A percentile compares a stretch with the other conserved stretches of the same genome.
phyloP scores from a whole-genome alignment of 2,797 vertebrate species.

The Sylvia borin region DNA sequence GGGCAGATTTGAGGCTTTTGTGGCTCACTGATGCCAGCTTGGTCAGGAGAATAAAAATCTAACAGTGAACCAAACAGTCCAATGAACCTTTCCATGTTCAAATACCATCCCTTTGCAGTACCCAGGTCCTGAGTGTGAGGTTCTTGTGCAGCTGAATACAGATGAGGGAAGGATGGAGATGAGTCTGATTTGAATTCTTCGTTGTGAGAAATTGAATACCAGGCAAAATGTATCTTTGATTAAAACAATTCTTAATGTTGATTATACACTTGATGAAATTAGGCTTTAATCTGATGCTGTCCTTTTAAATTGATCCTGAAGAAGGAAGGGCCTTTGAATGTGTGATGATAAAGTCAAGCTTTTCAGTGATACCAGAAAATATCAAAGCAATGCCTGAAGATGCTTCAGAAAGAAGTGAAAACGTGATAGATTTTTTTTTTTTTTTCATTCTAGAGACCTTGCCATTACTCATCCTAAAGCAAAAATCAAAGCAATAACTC shows the following conservation, averaged over 20 bases:
- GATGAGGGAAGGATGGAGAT: not conserved
- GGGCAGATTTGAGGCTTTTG: not conserved
- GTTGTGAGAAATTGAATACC: not conserved
- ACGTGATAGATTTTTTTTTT: not conserved
- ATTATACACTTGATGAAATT: slow-evolving; percentile 1
- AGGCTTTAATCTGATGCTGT: not conserved
- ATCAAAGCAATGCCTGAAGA: not conserved
- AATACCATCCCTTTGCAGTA: not conserved
- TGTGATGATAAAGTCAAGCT: not conserved
- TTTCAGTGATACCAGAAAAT: not conserved
- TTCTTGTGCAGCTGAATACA: not conserved
- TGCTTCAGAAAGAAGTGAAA: not conserved
- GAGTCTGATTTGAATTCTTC: not conserved
- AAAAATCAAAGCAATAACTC: not conserved
- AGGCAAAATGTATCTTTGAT: not conserved
- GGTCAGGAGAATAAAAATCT: not conserved
- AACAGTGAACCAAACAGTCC: not conserved
- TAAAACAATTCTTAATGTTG: slow-evolving; percentile 25
- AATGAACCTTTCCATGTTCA: not conserved
- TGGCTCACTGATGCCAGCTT: not conserved
- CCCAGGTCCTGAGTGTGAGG: not conserved
- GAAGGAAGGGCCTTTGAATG: not conserved
- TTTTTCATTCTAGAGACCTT: not conserved
- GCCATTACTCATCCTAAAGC: not conserved
- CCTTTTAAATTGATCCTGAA: slow-evolving; percentile 21